These are phyloP conservation scores for Drosophila pegasa DNA, from an alignment of 2,888 invertebrate species.

Conservation along the genomic window DNA sequence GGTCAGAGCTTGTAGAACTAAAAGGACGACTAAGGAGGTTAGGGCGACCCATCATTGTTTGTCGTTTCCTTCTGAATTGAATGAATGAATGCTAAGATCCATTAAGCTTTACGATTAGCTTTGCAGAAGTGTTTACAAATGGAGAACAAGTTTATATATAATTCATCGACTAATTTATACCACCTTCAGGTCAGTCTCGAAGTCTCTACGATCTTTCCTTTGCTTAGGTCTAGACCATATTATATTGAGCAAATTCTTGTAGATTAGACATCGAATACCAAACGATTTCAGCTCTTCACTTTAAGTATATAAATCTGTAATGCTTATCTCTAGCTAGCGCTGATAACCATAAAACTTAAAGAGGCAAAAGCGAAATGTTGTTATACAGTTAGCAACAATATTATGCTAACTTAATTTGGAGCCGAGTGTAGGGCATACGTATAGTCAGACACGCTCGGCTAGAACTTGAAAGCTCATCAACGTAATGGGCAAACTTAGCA, in stretches of 20 bases:
- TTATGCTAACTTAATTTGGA: neutral
- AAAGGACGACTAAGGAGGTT: too few species aligned
- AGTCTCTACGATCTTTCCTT: neutral
- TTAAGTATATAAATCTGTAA: neutral
- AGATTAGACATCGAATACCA: neutral
- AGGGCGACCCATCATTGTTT: too few species aligned
- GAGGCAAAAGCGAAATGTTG: neutral
- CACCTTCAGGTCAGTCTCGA: neutral
- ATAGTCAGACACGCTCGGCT: neutral
- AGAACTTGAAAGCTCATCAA: conserved; percentile 62
- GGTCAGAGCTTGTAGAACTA: too few species aligned
- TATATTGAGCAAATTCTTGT: neutral
- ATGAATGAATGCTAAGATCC: too few species aligned
- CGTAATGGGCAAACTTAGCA: conserved; percentile 47
- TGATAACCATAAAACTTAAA: neutral
- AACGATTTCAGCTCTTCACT: neutral
- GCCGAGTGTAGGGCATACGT: neutral
- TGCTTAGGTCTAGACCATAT: neutral
- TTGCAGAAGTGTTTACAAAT: neutral
- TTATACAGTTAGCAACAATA: neutral
- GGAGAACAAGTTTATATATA: neutral
- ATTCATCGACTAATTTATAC: too few species aligned
- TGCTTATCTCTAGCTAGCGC: neutral
- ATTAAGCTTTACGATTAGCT: too few species aligned
- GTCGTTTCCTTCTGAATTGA: too few species aligned